phyloP scores from a whole-genome alignment of 2,797 vertebrate genomes.

The Euthynnus affinis region DNA sequence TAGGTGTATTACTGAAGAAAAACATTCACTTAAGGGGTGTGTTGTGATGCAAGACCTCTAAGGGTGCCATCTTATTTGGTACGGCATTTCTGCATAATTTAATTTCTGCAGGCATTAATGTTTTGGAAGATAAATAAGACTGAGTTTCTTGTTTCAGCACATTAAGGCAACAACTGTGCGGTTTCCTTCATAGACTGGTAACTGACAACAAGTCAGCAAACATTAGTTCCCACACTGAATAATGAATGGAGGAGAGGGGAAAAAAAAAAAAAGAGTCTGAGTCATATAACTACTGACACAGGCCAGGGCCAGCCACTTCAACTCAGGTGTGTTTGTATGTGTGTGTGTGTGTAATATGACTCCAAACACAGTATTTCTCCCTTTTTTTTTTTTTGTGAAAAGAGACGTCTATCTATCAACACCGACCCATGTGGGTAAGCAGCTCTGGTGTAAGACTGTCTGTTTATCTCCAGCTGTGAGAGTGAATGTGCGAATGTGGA shows the following conservation, averaged over 20 bases:
- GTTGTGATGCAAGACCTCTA: background rate
- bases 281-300: conserved; percentile 48
- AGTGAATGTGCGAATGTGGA: conserved; percentile 46
- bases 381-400: conserved; percentile 71
- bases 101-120: background rate
- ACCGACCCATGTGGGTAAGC: conserved; percentile 56
- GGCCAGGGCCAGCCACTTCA: conserved; percentile 47
- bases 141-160: conserved; percentile 4
- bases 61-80: background rate
- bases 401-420: conserved; percentile 51
- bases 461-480: conserved; percentile 61
- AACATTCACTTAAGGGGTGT: background rate
- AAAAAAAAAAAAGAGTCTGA: conserved; percentile 52
- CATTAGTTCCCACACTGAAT: conserved; percentile 65
- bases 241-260: conserved; percentile 69
- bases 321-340: conserved; percentile 65
- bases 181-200: conserved; percentile 23
- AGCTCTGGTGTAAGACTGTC: conserved; percentile 40
- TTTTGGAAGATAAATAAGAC: background rate
- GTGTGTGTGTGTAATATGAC: conserved; percentile 69
- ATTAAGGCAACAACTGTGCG: conserved; percentile 13
- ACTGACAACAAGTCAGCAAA: conserved; percentile 47
- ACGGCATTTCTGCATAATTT: background rate
- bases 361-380: conserved; percentile 63
- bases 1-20: conserved; percentile 9